These are phyloP conservation scores for Chlamydotis undulata DNA, from an alignment of 2,113 vertebrate species.

Conservation along the genomic window DNA sequence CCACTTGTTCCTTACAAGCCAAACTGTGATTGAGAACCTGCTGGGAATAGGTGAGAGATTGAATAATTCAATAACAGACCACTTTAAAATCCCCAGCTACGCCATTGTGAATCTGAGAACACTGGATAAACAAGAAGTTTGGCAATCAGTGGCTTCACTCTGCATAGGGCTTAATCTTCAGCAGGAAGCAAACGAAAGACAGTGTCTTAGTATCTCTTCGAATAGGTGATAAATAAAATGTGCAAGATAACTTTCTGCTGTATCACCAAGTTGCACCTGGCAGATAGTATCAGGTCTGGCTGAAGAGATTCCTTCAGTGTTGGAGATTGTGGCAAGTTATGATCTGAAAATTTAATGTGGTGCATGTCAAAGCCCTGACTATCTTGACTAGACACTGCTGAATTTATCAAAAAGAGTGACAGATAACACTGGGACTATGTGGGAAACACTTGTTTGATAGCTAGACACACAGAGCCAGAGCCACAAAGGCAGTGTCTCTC, in stretches of 20 bases:
- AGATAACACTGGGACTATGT: neutral
- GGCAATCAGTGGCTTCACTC: neutral
- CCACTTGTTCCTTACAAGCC: neutral
- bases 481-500: neutral
- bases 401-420: neutral
- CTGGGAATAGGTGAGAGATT: neutral
- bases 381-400: neutral
- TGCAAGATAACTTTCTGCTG: neutral
- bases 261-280: constrained; percentile 11
- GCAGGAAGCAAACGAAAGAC: neutral
- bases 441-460: neutral
- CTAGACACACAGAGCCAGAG: neutral
- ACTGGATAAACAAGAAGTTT: neutral
- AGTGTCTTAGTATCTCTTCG: neutral
- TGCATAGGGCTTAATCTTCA: constrained; percentile 29
- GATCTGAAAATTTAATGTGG: constrained; percentile 1
- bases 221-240: constrained; percentile 15
- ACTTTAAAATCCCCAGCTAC: neutral
- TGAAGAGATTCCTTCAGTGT: neutral
- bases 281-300: neutral
- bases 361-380: neutral
- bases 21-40: neutral
- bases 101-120: neutral
- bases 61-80: neutral
- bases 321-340: neutral